A percentile compares a stretch with the other conserved stretches of the same genome.
These are phyloP conservation scores for Phocoena phocoena DNA, from an alignment of 2,113 vertebrate genomes.

Conservation along the genomic window DNA sequence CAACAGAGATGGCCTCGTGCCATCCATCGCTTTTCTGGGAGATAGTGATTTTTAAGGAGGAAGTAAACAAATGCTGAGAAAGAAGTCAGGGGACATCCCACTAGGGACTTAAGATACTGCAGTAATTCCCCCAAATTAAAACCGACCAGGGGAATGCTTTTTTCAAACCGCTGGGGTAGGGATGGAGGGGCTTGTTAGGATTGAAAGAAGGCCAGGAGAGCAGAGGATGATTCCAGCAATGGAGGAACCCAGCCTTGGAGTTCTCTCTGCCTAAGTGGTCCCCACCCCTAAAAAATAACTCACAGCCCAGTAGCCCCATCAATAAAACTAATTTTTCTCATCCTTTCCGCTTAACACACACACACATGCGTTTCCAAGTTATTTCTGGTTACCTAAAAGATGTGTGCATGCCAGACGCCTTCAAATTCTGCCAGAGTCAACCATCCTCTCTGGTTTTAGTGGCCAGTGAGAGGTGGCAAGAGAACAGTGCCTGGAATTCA, in stretches of 20 bases:
- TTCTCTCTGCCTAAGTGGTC: background rate
- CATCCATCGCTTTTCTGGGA: background rate
- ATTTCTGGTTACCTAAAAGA: constrained; percentile 66
- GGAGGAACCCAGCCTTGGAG: background rate
- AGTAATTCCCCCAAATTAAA: constrained; percentile 29
- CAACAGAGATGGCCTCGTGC: background rate
- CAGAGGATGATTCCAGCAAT: background rate
- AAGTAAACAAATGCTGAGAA: constrained; percentile 36
- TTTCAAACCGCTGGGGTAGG: background rate
- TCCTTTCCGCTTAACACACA: background rate
- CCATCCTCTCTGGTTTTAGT: background rate
- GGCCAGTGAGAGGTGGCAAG: constrained; percentile 8
- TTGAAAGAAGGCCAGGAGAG: background rate
- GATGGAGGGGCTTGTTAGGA: background rate
- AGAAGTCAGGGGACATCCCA: background rate
- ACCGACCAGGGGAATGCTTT: background rate
- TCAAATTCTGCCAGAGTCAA: constrained; percentile 50
- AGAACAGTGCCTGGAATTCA: constrained; percentile 32
- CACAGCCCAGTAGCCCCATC: background rate
- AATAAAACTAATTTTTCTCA: constrained; percentile 41
- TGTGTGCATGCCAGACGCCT: constrained; percentile 24
- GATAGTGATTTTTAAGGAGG: constrained; percentile 36
- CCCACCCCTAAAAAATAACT: background rate
- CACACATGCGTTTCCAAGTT: constrained; percentile 29
- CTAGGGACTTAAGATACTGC: background rate